These are phyloP conservation scores for Pundamilia nyererei DNA, from an alignment of 2,113 vertebrate genomes.

Conservation along the genomic window DNA sequence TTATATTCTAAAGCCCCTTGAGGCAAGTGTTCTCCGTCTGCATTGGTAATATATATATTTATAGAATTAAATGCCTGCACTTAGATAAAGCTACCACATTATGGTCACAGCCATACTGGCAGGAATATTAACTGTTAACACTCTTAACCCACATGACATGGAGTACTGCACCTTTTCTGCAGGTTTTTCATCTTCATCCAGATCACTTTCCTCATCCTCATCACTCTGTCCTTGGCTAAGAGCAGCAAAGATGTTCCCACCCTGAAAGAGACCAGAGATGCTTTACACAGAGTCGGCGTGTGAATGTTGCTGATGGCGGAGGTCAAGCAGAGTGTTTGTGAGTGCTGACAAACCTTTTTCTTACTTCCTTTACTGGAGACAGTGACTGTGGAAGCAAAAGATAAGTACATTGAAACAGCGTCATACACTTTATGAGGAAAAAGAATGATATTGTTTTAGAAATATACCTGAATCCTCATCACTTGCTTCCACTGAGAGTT, in stretches of 20 bases:
- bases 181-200: conserved; percentile 40
- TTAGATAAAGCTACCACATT: background rate
- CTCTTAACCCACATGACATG: background rate
- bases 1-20: background rate
- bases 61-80: background rate
- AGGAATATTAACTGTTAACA: background rate
- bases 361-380: conserved; percentile 57
- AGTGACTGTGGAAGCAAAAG: conserved; percentile 27
- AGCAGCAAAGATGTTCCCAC: conserved; percentile 83
- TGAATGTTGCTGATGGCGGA: background rate
- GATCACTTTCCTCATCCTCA: conserved; percentile 65
- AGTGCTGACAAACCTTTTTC: conserved; percentile 55
- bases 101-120: background rate
- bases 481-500: conserved; percentile 78
- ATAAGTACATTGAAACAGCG: background rate
- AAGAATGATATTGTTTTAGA: background rate
- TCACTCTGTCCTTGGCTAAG: conserved; percentile 80
- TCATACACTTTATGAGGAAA: background rate
- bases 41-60: background rate
- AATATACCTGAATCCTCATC: conserved; percentile 69
- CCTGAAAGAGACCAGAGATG: conserved; percentile 53
- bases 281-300: background rate
- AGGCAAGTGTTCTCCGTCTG: background rate
- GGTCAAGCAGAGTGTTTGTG: background rate
- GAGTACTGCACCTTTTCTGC: conserved; percentile 33